Base-by-base conservation (phyloP, 1,140 invertebrate species). In the Aphis gossypii region DNA sequence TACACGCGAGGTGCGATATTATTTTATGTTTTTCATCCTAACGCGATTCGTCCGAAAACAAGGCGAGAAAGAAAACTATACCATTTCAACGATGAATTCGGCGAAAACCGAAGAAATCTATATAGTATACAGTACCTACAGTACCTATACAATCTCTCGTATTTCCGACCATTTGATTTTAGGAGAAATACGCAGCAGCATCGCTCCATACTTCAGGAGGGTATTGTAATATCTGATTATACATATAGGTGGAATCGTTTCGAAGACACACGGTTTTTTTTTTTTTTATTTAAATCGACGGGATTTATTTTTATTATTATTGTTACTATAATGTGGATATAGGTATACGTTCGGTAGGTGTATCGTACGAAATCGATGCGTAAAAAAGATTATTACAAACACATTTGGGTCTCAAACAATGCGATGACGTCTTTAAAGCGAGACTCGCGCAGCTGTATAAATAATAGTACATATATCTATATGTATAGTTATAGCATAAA, bases 341-440 rank as follows among this genome's bases (percentile, higher is more conserved):
- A 8, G 25, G 30, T 68, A 68, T n/a, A 48, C 48, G 11, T 46
- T 11, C 8, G 11, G 11, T 60, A 4, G 30, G 30, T 68, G n/a
- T 60, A 30, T 1, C 14, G n/a, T 76, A 76, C n/a, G 60, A 76
- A 76, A 76, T 76, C 60, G 60, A 76, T 76, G 14, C 14, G n/a
- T 76, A n/a, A 76, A 76, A 35, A 76, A 76, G 60, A 76, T 76
- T n/a, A 76, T 76, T 76, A 76, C 60, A 76, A 76, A 76, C 60
- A 76, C 60, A 76, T 76, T 76, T n/a, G 60, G 60, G 60, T 76
- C n/a, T n/a, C 11, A 18, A 76, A 76, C 60, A 18, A n/a, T 2
- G 60, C 30, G 60, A 76, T n/a, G 60, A 76, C 60, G 60, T 76
- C 60, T 76, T 68, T 76, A 76, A 30, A 60, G 25, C 56, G 56